phyloP scores from a whole-genome alignment of 2,888 invertebrate species.

The Diplazon laetatorius region DNA sequence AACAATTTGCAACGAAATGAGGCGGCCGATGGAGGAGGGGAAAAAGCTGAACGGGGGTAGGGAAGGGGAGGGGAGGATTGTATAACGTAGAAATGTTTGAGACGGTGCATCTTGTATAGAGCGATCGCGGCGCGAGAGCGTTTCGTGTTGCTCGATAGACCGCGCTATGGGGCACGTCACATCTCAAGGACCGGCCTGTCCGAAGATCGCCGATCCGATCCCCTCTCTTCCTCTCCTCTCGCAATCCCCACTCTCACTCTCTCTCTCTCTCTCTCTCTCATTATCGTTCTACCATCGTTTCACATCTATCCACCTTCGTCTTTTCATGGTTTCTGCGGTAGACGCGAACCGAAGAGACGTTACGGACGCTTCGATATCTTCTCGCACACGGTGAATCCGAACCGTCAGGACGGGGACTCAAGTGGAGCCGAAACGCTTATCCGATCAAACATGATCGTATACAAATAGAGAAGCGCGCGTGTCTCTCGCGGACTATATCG shows the following conservation, averaged over 20 bases:
- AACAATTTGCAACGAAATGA: conserved; percentile 44
- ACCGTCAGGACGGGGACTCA: conserved; percentile 40
- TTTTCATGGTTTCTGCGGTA: conserved; percentile 13
- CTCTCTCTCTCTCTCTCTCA: conserved; percentile 36
- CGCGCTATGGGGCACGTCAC: conserved; percentile 48
- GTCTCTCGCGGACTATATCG: conserved; percentile 43
- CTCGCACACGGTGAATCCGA: conserved; percentile 52
- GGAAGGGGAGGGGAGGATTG: neutral
- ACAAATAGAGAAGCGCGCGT: conserved; percentile 69
- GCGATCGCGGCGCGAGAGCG: conserved; percentile 32
- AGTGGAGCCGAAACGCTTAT: conserved; percentile 67
- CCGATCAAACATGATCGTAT: conserved; percentile 69
- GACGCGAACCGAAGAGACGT: conserved; percentile 28
- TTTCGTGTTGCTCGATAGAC: conserved; percentile 48
- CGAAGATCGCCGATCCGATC: conserved; percentile 14
- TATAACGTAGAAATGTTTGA: conserved; percentile 49
- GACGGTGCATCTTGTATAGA: conserved; percentile 32
- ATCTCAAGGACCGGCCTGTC: conserved; percentile 29
- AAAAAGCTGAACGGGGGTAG: too few species aligned
- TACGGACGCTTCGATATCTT: conserved; percentile 23
- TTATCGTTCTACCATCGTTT: too few species aligned
- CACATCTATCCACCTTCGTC: too few species aligned
- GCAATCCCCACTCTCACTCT: conserved; percentile 23
- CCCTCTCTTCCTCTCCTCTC: conserved; percentile 14
- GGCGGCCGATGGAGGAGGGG: neutral